phyloP scores from a whole-genome alignment of 2,797 vertebrate species.

The Tenualosa thibaudeaui region DNA sequence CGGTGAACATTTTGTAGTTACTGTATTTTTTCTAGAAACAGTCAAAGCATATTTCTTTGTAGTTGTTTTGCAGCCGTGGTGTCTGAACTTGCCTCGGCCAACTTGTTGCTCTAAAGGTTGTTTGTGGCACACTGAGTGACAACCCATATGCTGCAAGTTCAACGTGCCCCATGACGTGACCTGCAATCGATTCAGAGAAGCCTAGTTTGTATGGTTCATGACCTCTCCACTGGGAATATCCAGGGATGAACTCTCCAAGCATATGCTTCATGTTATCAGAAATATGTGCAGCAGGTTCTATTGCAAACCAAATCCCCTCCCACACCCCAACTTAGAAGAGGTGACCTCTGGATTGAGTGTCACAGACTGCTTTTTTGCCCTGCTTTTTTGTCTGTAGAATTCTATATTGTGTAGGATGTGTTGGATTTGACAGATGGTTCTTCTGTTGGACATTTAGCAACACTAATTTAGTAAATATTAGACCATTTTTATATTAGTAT shows the following conservation, averaged over 20 bases:
- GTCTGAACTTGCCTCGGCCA: background rate
- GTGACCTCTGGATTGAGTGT: background rate
- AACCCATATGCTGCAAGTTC: background rate
- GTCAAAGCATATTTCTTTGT: background rate
- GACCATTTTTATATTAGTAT: background rate
- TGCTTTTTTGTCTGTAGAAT: background rate
- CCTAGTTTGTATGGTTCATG: slow-evolving; percentile 37
- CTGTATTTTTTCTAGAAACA: background rate
- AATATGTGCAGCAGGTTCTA: slow-evolving; percentile 26
- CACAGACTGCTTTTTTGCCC: background rate
- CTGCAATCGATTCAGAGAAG: slow-evolving; percentile 23
- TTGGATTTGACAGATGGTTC: background rate
- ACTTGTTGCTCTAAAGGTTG: background rate
- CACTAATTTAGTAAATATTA: too few relatives aligned
- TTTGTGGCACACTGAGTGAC: background rate
- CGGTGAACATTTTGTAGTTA: background rate
- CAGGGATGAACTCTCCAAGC: slow-evolving; percentile 29
- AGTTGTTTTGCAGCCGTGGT: background rate
- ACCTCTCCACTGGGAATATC: slow-evolving; percentile 35
- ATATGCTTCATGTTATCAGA: slow-evolving; percentile 34
- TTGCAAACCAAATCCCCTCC: background rate
- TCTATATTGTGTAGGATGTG: background rate
- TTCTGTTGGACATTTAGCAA: background rate
- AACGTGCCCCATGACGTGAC: slow-evolving; percentile 6
- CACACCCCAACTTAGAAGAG: background rate